Evolutionary conservation across 2,797 vertebrate genomes (phyloP).

Genomic region (Clarias laeviceps): DNA sequence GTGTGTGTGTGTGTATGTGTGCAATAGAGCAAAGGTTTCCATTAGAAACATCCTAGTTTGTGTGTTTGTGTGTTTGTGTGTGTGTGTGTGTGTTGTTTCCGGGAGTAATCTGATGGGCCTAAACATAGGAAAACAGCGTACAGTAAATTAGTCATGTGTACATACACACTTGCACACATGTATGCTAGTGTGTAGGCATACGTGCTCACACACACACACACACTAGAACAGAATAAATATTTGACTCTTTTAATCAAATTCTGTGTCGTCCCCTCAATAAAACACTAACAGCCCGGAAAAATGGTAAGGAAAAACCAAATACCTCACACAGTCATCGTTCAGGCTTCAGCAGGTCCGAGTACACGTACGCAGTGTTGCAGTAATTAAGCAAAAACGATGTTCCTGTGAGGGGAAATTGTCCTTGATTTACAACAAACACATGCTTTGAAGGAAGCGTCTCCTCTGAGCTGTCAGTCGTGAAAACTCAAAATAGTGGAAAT

Average conservation of each 20-base stretch:
- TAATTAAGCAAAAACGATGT: not conserved
- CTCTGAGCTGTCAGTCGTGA: not conserved
- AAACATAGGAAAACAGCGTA: constrained; percentile 80
- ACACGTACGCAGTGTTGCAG: not conserved
- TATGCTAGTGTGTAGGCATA: not conserved
- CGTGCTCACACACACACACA: not conserved
- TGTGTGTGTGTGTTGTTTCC: constrained; percentile 49
- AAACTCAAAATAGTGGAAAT: not conserved
- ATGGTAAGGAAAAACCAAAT: not conserved
- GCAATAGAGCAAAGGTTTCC: constrained; percentile 66
- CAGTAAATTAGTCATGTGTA: constrained; percentile 68
- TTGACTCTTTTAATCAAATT: not conserved
- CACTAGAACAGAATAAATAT: not conserved
- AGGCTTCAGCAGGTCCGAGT: not conserved
- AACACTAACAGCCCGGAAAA: not conserved
- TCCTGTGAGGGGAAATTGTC: not conserved
- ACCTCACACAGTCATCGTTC: not conserved
- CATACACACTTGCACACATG: constrained; percentile 6
- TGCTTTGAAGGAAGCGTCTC: not conserved
- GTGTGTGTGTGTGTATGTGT: constrained; percentile 43
- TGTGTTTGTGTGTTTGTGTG: constrained; percentile 35
- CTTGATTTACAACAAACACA: constrained; percentile 1
- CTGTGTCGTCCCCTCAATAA: not conserved
- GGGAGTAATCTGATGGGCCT: constrained; percentile 66
- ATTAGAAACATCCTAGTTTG: constrained; percentile 62